Percentiles rank a stretch among this genome's conserved stretches.
Evolutionary conservation across 1,140 invertebrate species (phyloP).

Genomic region (Meloidogyne hapla): DNA sequence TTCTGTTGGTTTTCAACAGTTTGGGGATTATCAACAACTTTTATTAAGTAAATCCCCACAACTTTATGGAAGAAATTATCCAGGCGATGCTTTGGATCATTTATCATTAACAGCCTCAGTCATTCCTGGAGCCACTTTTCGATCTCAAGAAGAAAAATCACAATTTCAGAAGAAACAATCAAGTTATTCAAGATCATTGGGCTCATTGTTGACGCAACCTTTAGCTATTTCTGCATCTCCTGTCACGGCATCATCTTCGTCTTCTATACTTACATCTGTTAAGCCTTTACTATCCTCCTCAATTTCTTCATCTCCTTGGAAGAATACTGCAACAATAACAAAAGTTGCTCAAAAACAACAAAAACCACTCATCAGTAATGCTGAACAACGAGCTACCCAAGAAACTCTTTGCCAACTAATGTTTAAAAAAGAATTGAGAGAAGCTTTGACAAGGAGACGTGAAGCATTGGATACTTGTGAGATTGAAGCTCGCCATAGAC

Average conservation of each 20-base stretch:
- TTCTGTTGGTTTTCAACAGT: background rate
- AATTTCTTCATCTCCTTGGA: background rate
- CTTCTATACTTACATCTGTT: background rate
- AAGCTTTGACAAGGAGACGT: constrained; percentile 45
- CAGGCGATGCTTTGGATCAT: background rate
- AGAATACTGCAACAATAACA: constrained; percentile 3
- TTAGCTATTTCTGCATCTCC: background rate
- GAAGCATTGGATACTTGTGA: constrained; percentile 53
- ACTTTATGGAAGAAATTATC: background rate
- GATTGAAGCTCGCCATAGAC: constrained; percentile 61
- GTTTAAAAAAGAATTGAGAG: constrained; percentile 60
- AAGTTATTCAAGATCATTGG: background rate
- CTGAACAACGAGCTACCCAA: constrained; percentile 35
- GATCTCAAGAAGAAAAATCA: background rate
- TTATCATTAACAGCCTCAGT: background rate
- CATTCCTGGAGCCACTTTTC: constrained; percentile 52
- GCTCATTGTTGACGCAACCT: background rate
- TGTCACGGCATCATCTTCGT: background rate
- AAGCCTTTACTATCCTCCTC: background rate
- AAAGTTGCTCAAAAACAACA: background rate
- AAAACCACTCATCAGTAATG: background rate
- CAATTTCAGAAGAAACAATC: background rate
- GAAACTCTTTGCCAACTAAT: constrained; percentile 42
- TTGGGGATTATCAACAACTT: background rate
- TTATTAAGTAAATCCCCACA: background rate